These are phyloP conservation scores for Pleuronectes platessa DNA, from an alignment of 2,113 vertebrate species.

Conservation along the genomic window DNA sequence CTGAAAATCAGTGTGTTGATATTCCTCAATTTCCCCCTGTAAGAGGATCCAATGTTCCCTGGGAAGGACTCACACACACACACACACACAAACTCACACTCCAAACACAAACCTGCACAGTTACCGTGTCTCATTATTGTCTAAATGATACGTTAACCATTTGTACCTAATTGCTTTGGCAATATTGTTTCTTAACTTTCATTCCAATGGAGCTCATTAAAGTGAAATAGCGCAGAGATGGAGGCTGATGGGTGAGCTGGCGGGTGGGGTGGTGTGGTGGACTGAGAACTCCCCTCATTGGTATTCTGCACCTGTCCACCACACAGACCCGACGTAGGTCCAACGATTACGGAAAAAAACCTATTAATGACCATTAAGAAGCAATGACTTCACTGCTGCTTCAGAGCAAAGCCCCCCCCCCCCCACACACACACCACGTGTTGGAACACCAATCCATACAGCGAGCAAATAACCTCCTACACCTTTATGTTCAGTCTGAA, in stretches of 20 bases:
- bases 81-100: neutral
- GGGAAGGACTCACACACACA: neutral
- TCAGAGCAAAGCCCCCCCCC: conserved; percentile 26
- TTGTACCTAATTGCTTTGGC: conserved; percentile 64
- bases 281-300: conserved; percentile 66
- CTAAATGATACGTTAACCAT: conserved; percentile 56
- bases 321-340: conserved; percentile 40
- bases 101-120: conserved; percentile 15
- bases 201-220: conserved; percentile 71
- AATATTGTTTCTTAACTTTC: conserved; percentile 68
- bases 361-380: conserved; percentile 54
- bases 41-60: neutral
- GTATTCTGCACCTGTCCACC: conserved; percentile 67
- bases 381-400: conserved; percentile 58
- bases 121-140: conserved; percentile 49
- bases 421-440: conserved; percentile 38
- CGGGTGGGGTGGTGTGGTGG: conserved; percentile 11
- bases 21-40: neutral
- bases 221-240: conserved; percentile 44
- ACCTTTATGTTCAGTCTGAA: conserved; percentile 45
- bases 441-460: conserved; percentile 50
- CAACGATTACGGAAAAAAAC: conserved; percentile 32
- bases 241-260: conserved; percentile 66
- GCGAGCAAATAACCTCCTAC: conserved; percentile 53
- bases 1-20: neutral